Base-by-base conservation (phyloP, 2,888 invertebrate species). In the Oscheius myriophilus region DNA sequence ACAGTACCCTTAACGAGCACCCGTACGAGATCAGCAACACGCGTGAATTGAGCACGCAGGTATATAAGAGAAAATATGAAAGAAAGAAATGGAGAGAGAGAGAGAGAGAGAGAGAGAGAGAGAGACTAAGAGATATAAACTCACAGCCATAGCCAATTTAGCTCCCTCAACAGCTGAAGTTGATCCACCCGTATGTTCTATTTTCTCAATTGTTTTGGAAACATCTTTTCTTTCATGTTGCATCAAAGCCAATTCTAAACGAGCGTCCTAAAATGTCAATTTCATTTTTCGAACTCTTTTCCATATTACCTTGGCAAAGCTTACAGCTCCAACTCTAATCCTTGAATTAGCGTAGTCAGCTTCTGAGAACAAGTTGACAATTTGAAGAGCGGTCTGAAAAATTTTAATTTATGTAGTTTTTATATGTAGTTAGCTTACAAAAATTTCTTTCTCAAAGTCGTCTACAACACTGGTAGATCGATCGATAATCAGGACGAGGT, bases 401-500 rank as follows among this genome's bases (percentile, higher is more conserved):
- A 51, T 3, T 46, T 46, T 16, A 2, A 58, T 58, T 9, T 21
- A 18, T 57, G 57, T 14, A 57, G 11, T 14, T 7, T 18, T n/a
- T 16, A 57, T 6, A n/a, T 26, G n/a, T 1, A 4, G 39, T n/a
- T 14, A 41, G n/a, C 23, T 16, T 49, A 58, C 58, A 16, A 21
- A 9, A 21, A 66, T 46, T 33, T 66, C 46, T 18, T 43, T n/a
- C 25, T 51, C 42, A 42, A 76, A 81, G 26, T 78, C 80, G 39
- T 65, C 64, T 18, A 66, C 63, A 2, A 73, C 72, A 53, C 67
- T 66, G 33, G 72, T 74, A 25, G 75, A 70, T 11, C 76, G 69
- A 59, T 82, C 82, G 46, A 82, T 49, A 25, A 82, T 58, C 62
- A 82, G 51, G 33, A 82, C 46, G 16, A 82, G 41, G 52, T 75